Conservation (phyloP, 2,113 vertebrate genomes). For the Cercocebus atys region DNA sequence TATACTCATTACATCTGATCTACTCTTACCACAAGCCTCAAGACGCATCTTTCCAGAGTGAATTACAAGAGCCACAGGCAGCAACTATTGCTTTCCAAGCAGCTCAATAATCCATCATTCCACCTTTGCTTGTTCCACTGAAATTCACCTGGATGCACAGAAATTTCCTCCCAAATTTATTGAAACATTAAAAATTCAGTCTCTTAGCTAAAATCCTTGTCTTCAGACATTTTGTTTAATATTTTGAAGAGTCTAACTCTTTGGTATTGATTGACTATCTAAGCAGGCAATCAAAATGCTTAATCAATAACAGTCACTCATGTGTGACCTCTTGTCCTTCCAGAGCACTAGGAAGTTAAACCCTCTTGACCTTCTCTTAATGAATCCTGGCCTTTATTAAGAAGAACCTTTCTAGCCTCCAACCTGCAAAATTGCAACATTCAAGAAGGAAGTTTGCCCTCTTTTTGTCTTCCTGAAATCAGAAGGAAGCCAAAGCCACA, state of each 20-base stretch:
- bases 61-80: slow-evolving; percentile 43
- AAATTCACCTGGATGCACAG: slow-evolving; percentile 35
- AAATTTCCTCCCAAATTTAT: not conserved
- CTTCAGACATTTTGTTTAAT: slow-evolving; percentile 40
- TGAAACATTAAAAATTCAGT: slow-evolving; percentile 29
- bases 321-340: not conserved
- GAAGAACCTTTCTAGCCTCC: not conserved
- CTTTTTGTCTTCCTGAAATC: slow-evolving; percentile 10
- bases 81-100: slow-evolving; percentile 22
- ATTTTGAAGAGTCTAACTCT: slow-evolving; percentile 53
- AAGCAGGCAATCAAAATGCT: not conserved
- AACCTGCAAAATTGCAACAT: not conserved
- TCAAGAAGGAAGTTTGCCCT: not conserved
- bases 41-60: slow-evolving; percentile 44
- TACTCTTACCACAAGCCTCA: not conserved
- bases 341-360: not conserved
- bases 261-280: slow-evolving; percentile 45
- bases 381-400: slow-evolving; percentile 63
- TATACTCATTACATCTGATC: slow-evolving; percentile 14
- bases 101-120: slow-evolving; percentile 42
- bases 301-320: slow-evolving; percentile 58
- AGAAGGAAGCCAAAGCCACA: not conserved
- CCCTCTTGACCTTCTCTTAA: slow-evolving; percentile 52
- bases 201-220: slow-evolving; percentile 20
- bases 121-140: not conserved